Evolutionary conservation across 2,113 vertebrate genomes (phyloP).

Genomic region (Willisornis vidua): DNA sequence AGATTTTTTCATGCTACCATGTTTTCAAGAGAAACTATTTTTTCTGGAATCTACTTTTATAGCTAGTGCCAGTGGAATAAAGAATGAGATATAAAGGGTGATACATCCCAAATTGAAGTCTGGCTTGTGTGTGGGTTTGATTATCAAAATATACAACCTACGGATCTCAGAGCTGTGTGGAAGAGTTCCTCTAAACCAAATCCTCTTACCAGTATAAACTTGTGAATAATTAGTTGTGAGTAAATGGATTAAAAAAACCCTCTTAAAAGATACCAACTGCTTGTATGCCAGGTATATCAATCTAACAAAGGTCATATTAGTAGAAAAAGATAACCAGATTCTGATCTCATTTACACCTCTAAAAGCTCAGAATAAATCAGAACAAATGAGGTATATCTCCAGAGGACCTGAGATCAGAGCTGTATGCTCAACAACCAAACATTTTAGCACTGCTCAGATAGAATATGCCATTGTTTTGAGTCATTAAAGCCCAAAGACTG

Average conservation of each 20-base stretch:
- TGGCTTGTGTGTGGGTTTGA: not conserved
- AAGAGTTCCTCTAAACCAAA: not conserved
- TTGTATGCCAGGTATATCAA: not conserved
- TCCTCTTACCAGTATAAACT: not conserved
- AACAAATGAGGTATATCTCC: not conserved
- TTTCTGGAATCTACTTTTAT: not conserved
- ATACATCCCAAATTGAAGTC: not conserved
- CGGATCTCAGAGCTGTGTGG: not conserved
- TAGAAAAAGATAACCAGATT: not conserved
- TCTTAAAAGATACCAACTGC: not conserved
- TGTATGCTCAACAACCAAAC: not conserved
- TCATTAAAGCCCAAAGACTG: not conserved
- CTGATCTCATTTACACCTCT: not conserved
- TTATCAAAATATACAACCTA: not conserved
- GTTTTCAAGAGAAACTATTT: not conserved
- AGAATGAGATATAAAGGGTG: not conserved
- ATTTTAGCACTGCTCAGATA: not conserved
- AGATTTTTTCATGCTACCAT: not conserved
- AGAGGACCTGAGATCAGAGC: not conserved
- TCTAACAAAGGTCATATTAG: not conserved
- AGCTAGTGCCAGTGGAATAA: not conserved
- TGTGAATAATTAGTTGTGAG: not conserved
- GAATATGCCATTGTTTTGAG: not conserved
- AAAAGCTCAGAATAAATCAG: conserved; percentile 18
- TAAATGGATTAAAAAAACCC: not conserved